These are phyloP conservation scores for Drosophila pectinifera DNA, from an alignment of 1,140 invertebrate species.

Conservation along the genomic window DNA sequence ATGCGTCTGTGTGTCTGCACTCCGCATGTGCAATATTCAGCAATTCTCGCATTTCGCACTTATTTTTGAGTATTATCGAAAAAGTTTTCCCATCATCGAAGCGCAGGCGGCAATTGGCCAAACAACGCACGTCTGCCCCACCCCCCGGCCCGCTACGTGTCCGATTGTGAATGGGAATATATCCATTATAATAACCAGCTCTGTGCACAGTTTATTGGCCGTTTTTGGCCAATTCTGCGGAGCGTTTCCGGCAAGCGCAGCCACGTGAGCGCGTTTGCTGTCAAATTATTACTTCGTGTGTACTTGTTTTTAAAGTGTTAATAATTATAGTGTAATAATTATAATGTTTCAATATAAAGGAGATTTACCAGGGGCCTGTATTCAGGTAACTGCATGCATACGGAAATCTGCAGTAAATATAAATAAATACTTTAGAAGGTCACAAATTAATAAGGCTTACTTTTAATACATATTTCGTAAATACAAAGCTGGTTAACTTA, in stretches of 20 bases:
- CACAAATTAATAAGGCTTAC: accelerated
- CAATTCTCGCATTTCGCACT: constrained; percentile 81
- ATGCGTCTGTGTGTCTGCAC: constrained; percentile 31
- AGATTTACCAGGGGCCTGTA: no score
- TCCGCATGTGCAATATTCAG: constrained; percentile 59
- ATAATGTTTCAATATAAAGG: no score
- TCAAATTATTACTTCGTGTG: constrained; percentile 8
- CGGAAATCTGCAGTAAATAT: background rate
- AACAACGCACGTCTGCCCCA: constrained; percentile 61
- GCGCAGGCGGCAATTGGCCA: constrained; percentile 68
- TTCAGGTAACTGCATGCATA: no score
- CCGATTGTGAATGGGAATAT: constrained; percentile 23
- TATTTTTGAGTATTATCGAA: constrained; percentile 84
- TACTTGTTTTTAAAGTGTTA: background rate
- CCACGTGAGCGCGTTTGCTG: constrained; percentile 6
- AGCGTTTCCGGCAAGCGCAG: constrained; percentile 11
- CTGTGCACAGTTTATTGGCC: constrained; percentile 3
- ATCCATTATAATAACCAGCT: constrained; percentile 12
- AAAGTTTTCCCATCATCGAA: constrained; percentile 81
- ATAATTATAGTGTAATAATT: no score
- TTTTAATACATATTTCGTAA: background rate
- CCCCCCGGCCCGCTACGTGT: constrained; percentile 53
- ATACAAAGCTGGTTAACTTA: background rate
- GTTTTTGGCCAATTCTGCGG: constrained; percentile 41
- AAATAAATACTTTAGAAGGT: background rate